Conservation (phyloP, 2,888 invertebrate species). For the Coelogynopora nodosa region DNA sequence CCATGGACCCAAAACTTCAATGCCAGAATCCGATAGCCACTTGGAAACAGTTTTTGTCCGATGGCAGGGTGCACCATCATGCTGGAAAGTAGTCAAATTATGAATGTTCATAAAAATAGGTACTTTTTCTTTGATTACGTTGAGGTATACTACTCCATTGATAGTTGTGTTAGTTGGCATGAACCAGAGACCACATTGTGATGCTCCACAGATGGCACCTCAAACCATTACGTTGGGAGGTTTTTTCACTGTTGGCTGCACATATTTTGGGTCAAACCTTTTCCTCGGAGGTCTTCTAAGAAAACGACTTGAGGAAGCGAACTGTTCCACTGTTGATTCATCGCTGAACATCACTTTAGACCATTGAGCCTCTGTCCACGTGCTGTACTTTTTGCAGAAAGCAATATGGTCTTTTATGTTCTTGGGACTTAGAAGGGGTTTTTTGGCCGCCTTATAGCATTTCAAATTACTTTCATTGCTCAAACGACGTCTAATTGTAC, state of each 20-base stretch:
- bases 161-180: constrained; percentile 35
- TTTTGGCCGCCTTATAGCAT: constrained; percentile 22
- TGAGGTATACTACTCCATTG: constrained; percentile 29
- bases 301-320: constrained; percentile 6
- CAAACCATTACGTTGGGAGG: constrained; percentile 28
- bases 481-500: constrained; percentile 37
- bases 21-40: neutral
- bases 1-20: constrained; percentile 21
- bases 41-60: neutral
- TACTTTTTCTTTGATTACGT: constrained; percentile 8
- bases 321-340: constrained; percentile 14
- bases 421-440: constrained; percentile 5
- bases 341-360: constrained; percentile 14
- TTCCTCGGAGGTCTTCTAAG: constrained; percentile 4
- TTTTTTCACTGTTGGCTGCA: neutral
- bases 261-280: constrained; percentile 16
- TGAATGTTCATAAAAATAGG: neutral
- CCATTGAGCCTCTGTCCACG: neutral
- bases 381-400: constrained; percentile 37
- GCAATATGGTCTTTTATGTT: constrained; percentile 4
- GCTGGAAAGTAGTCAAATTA: constrained; percentile 6
- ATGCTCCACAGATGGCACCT: constrained; percentile 24
- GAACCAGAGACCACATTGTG: constrained; percentile 31
- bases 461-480: neutral
- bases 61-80: constrained; percentile 37